Evolutionary conservation across 2,888 invertebrate species (phyloP).

Genomic region (Dimorphilus gyrociliatus): DNA sequence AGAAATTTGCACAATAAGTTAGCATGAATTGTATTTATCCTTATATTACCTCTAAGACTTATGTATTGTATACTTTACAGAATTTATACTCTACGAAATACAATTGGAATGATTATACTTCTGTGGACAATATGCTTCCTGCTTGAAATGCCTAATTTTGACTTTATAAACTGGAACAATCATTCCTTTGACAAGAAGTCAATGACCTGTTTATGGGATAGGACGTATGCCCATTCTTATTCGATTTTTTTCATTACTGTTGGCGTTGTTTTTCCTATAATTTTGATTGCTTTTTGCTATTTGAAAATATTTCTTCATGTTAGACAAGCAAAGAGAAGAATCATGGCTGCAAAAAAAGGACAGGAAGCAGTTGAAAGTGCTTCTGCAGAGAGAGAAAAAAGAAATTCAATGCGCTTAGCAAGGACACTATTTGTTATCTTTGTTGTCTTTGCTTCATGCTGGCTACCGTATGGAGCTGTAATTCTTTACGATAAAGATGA

Average conservation of each 20-base stretch:
- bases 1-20: too few species aligned
- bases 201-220: constrained; percentile 12
- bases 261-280: constrained; percentile 7
- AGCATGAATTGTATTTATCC: too few species aligned
- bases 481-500: constrained; percentile 15
- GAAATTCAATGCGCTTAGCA: too few species aligned
- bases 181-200: constrained; percentile 13
- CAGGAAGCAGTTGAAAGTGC: too few species aligned
- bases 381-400: too few species aligned
- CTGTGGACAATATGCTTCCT: constrained; percentile 12
- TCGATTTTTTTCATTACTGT: constrained; percentile 10
- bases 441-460: constrained; percentile 16
- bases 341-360: neutral
- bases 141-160: constrained; percentile 10
- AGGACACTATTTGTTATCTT: constrained; percentile 19
- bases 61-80: too few species aligned
- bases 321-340: constrained; percentile 1
- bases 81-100: constrained; percentile 9
- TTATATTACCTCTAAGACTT: too few species aligned
- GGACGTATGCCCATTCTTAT: constrained; percentile 11
- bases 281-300: constrained; percentile 7
- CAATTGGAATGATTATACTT: constrained; percentile 5
- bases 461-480: constrained; percentile 19
- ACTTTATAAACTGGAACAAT: constrained; percentile 13
- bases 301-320: constrained; percentile 5